Evolutionary conservation across 2,113 vertebrate species (phyloP), one percentile per base, ranked within the genome.

Genomic region (Tyto alba): DNA sequence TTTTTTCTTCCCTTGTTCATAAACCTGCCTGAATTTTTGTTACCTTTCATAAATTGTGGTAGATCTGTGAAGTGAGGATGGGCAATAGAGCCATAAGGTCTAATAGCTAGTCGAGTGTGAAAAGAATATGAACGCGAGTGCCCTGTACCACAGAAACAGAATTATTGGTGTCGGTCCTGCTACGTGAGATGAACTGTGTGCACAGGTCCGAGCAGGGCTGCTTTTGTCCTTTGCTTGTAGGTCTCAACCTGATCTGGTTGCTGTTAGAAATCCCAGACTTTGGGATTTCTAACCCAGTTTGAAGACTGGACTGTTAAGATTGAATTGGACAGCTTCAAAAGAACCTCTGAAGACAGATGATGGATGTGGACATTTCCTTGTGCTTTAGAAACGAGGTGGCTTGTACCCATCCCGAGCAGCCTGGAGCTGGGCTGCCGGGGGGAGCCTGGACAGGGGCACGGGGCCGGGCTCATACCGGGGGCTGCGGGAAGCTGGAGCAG

Each of bases 331-430:
- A n/a, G 19, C 26, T 66, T 73, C 45, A 9, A 12, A 93, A 55
- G 53, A 41, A 48, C 48, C 34, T 56, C 48, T 30, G 43, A 56
- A 62, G 60, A 15, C 8, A 68, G 38, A 15, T 13, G 18, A 34
- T 56, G 0, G 4, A 25, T 15, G 6, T 0, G 3, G 40, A 16
- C 4, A 0, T 56, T 50, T 41, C 13, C 25, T 77, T 40, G 48
- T n/a, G 45, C 52, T 52, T 16, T 53, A 53, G 66, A n/a, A 40
- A 15, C 0, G 4, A 10, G 7, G 19, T 17, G 48, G 30, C 32
- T 69, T 23, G 15, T 22, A 2, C 40, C 19, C 16, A 7, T 43
- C 14, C 15, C 10, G 29, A 5, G 48, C 2, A 2, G 9, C 7
- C 40, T 85, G 50, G 6, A 11, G 78, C 32, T 7, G 36, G 43